These are phyloP conservation scores for Brachystomella parvula DNA, from an alignment of 1,140 invertebrate genomes.

Conservation along the genomic window DNA sequence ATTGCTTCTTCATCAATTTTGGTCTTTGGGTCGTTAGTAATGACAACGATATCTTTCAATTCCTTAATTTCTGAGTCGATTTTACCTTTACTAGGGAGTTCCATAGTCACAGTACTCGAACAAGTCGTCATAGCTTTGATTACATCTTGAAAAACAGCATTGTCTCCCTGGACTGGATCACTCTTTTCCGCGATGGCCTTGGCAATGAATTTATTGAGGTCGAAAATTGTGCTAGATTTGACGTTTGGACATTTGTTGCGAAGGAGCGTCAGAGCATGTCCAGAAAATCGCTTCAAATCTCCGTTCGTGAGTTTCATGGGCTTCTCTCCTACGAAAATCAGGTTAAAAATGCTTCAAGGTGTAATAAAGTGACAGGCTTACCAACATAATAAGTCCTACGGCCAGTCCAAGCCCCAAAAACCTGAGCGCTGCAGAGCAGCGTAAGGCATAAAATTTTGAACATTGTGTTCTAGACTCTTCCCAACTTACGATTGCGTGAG, in stretches of 20 bases:
- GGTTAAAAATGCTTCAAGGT: background rate
- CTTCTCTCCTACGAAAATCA: background rate
- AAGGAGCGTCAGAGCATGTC: constrained; percentile 18
- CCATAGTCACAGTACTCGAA: background rate
- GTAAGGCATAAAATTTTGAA: background rate
- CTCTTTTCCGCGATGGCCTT: constrained; percentile 15
- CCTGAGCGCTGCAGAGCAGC: background rate
- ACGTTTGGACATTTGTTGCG: constrained; percentile 19
- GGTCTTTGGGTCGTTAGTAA: background rate
- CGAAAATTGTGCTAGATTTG: constrained; percentile 2
- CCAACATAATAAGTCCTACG: background rate
- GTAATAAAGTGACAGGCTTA: background rate
- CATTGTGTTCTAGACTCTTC: background rate
- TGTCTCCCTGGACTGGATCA: background rate
- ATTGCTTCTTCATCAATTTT: background rate
- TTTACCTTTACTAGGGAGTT: background rate
- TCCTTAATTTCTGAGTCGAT: background rate
- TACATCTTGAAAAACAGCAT: background rate
- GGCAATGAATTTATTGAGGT: constrained; percentile 24
- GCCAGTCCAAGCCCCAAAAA: background rate
- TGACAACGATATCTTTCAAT: background rate
- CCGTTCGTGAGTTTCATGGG: constrained; percentile 11
- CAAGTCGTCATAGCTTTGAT: constrained; percentile 9
- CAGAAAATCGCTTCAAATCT: constrained; percentile 23
- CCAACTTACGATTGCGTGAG: background rate